Evolutionary conservation across 2,113 vertebrate genomes (phyloP), one percentile per base, ranked within the genome.

Genomic region (Actinemys pallida): DNA sequence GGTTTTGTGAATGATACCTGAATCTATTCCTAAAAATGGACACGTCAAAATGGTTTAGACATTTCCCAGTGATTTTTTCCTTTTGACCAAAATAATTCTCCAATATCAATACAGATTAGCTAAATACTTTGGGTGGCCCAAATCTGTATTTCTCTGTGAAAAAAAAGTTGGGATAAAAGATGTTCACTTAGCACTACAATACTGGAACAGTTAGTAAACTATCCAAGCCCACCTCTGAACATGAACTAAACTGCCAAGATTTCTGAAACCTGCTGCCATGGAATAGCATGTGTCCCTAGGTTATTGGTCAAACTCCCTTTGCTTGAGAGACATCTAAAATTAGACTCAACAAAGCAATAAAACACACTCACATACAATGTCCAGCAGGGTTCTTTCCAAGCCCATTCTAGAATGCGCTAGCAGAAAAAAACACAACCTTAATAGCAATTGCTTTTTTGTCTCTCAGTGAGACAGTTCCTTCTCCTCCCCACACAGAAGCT

Each of bases 401-500:
- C 3, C 39, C 12, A 35, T 5, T 42, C 79, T 0, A 1, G 24
- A 42, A 72, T 17, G 5, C 14, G 42, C 35, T 35, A 20, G 12
- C 78, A 42, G 62, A 47, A 88, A 14, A 25, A 25, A 88, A 86
- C 78, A 16, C 25, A 50, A 16, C 29, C 42, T 86, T 87, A 69
- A 16, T 17, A 0, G 35, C 62, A 29, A 72, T 27, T 7, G 35
- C 0, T 4, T 50, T 31, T 86, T 72, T 90, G 49, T 82, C 42
- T 83, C 11, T 5, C 57, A 54, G 52, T 8, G 83, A 85, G 47
- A 35, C 31, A 65, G 20, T 81, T 54, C 39, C 57, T 39, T 79
- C 81, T 79, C 84, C 80, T 88, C 78, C 65, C 82, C 53, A 65
- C n/a, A 39, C 85, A 81, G 83, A 81, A 24, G 80, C 39, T 54